phyloP scores from a whole-genome alignment of 2,797 vertebrate genomes.

The Cephalopachus bancanus region DNA sequence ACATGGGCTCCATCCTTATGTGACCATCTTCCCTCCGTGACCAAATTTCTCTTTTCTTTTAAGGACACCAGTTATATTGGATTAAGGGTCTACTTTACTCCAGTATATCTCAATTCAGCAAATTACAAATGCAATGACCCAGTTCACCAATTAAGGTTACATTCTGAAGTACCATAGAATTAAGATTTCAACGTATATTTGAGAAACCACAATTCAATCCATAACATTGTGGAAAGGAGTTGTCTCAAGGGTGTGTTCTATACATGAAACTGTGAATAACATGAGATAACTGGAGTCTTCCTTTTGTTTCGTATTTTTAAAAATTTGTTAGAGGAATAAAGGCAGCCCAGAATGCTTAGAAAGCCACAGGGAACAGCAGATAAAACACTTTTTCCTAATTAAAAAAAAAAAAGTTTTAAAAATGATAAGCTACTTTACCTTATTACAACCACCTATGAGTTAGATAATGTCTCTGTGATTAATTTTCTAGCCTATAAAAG shows the following conservation, averaged over 20 bases:
- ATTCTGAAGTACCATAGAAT: neutral
- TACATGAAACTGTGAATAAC: neutral
- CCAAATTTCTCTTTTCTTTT: neutral
- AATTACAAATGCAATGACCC: neutral
- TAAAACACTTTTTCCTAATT: neutral
- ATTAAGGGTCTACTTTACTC: neutral
- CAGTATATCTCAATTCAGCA: neutral
- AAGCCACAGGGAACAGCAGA: constrained; percentile 10
- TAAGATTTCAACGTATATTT: neutral
- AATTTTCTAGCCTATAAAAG: no score
- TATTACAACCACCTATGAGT: neutral
- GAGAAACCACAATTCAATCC: neutral
- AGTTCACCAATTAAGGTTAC: neutral
- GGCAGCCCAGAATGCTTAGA: neutral
- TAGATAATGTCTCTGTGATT: neutral
- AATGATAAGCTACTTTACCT: neutral
- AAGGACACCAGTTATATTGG: neutral
- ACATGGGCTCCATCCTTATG: neutral
- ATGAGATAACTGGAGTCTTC: neutral
- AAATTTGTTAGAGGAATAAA: neutral
- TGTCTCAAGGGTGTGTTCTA: neutral
- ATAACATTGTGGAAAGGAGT: neutral
- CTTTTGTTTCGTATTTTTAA: constrained; percentile 6
- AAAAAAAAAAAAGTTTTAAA: neutral
- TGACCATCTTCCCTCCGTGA: neutral